Base-by-base conservation (phyloP, 2,113 vertebrate genomes). In the Rhodinocichla rosea region DNA sequence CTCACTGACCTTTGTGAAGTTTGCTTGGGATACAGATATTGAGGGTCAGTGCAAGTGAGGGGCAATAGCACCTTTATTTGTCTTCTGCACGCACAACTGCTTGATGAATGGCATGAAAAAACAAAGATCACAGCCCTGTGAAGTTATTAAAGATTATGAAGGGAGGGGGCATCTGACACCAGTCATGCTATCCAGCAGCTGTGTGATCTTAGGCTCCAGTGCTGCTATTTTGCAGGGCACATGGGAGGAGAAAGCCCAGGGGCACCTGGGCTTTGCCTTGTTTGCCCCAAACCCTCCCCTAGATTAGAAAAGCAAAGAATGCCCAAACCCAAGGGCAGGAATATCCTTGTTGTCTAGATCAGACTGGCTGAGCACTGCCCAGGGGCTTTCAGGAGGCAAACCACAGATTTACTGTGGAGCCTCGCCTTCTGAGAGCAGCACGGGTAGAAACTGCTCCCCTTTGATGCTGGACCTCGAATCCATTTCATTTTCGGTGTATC, bases 381-480 rank as follows among this genome's bases (percentile, higher is more conserved):
- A 42, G 59, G 83, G 42, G 42, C 67, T 91, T 95, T 88, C 42
- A 57, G 39, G 50, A 91, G 39, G 35, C 39, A 62, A 33, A 37
- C 63, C 78, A 91, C 74, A 74, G 57, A 56, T 83, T 6, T 47
- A 12, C 39, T 57, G 40, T n/a, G 77, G 64, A 87, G 35, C 65
- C 56, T 70, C 1, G 0, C 0, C 2, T 69, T 67, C 40, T 26
- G 49, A 75, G 77, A 57, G 59, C 57, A 14, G 26, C 21, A 60
- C 13, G 30, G 64, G 68, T 49, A 80, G 83, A 42, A 87, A 53
- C 37, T n/a, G n/a, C 24, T 83, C 33, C 39, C 13, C 74, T 96
- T 92, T 91, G 83, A 86, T 92, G 90, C 17, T 74, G 77, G 83
- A 88, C 84, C 65, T 87, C 35, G 42, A 84, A 79, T 62, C 71